phyloP scores from a whole-genome alignment of 1,140 invertebrate genomes.

The Meloidogyne chitwoodi region DNA sequence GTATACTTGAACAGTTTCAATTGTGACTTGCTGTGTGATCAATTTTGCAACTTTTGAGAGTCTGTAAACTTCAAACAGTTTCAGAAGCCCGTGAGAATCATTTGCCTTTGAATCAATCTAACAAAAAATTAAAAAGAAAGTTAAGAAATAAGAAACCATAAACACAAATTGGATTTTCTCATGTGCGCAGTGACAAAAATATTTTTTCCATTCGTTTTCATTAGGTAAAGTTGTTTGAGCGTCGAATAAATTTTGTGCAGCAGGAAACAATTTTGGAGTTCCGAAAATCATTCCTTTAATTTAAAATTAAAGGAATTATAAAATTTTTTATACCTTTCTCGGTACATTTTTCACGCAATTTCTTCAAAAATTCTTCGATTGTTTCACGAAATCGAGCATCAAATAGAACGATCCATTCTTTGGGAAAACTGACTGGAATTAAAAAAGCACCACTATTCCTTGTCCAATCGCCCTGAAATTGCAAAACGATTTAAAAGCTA shows the following conservation, averaged over 20 bases:
- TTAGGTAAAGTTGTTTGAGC: background rate
- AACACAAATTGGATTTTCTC: background rate
- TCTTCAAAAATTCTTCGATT: background rate
- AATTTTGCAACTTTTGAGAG: background rate
- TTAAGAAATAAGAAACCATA: background rate
- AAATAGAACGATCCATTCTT: background rate
- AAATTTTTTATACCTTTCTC: background rate
- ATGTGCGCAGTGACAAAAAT: background rate
- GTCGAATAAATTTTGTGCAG: background rate
- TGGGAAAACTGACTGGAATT: background rate
- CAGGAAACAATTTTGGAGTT: background rate
- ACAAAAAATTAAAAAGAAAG: background rate
- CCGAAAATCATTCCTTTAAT: background rate
- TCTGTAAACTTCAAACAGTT: slow-evolving; percentile 2
- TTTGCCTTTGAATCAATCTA: background rate
- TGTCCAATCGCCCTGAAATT: background rate
- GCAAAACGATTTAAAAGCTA: background rate
- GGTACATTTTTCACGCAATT: background rate
- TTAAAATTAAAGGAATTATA: background rate
- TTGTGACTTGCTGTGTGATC: slow-evolving; percentile 11
- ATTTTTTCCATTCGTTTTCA: background rate
- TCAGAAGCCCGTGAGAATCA: slow-evolving; percentile 12
- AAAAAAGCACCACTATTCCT: background rate
- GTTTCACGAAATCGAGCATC: background rate
- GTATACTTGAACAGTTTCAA: background rate